These are phyloP conservation scores for Acanthopagrus latus DNA, from an alignment of 2,797 vertebrate genomes.

Conservation along the genomic window DNA sequence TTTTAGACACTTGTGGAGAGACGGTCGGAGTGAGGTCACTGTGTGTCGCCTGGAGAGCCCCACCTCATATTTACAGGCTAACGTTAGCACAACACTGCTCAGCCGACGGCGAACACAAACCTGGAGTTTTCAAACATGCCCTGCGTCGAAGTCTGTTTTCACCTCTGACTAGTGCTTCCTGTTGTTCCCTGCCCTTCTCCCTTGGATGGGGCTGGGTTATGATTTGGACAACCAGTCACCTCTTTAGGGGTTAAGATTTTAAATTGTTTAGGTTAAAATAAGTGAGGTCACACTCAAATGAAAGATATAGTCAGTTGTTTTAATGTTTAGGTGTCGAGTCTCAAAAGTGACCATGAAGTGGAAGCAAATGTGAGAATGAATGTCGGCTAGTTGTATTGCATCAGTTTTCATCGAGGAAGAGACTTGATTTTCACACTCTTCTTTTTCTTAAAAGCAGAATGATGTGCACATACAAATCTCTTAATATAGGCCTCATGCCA, in stretches of 20 bases:
- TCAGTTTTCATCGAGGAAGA: no score
- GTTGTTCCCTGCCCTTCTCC: no score
- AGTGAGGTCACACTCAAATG: no score
- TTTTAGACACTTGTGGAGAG: not conserved
- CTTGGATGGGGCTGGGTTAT: no score
- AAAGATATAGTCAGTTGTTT: no score
- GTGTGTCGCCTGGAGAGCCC: constrained; percentile 27
- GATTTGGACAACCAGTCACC: no score
- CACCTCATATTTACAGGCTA: constrained; percentile 44
- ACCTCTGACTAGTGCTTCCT: not conserved
- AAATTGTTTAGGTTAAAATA: not conserved
- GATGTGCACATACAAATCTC: not conserved
- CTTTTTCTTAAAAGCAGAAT: not conserved
- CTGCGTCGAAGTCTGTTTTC: not conserved
- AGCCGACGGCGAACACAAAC: not conserved
- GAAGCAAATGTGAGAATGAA: no score
- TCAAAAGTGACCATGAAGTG: no score
- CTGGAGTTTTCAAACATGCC: not conserved
- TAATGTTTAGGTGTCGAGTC: no score
- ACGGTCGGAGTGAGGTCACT: constrained; percentile 10
- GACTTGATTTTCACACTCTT: not conserved
- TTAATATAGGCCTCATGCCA: not conserved
- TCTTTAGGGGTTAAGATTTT: not conserved
- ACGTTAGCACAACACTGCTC: not conserved
- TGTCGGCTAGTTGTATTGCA: no score